Percentiles rank a stretch among this genome's conserved stretches.
Conservation (phyloP, 2,888 invertebrate species). For the Biston stratarius region DNA sequence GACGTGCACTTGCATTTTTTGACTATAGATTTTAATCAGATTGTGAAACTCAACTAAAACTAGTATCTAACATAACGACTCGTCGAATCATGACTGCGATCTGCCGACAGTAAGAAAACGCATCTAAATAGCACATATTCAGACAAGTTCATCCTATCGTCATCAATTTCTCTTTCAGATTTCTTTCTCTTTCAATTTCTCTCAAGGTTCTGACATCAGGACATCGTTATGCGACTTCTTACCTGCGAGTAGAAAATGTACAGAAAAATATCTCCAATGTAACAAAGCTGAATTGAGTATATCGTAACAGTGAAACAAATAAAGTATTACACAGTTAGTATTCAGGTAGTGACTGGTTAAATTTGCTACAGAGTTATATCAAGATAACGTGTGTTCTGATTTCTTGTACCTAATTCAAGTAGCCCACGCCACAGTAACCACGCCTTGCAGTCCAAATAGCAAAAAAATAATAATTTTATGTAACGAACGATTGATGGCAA, state of each 20-base stretch:
- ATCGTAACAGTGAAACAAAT: no score
- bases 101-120: slow-evolving; percentile 13
- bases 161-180: slow-evolving; percentile 49
- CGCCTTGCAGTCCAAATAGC: no score
- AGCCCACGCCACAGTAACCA: no score
- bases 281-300: background rate
- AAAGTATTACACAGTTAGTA: no score
- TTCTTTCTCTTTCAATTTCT: slow-evolving; percentile 45
- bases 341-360: no score
- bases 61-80: background rate
- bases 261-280: background rate
- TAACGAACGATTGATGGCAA: no score
- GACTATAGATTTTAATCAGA: background rate
- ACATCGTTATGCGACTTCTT: slow-evolving; percentile 24
- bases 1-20: background rate
- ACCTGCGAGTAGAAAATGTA: background rate
- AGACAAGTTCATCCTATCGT: slow-evolving; percentile 33
- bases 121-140: slow-evolving; percentile 40
- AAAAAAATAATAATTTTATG: no score
- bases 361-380: no score
- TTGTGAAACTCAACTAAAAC: slow-evolving; percentile 1
- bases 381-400: no score
- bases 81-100: background rate
- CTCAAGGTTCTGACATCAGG: slow-evolving; percentile 27
- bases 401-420: no score